Conservation (phyloP, 2,797 vertebrate genomes). For the Garrulus glandarius region DNA sequence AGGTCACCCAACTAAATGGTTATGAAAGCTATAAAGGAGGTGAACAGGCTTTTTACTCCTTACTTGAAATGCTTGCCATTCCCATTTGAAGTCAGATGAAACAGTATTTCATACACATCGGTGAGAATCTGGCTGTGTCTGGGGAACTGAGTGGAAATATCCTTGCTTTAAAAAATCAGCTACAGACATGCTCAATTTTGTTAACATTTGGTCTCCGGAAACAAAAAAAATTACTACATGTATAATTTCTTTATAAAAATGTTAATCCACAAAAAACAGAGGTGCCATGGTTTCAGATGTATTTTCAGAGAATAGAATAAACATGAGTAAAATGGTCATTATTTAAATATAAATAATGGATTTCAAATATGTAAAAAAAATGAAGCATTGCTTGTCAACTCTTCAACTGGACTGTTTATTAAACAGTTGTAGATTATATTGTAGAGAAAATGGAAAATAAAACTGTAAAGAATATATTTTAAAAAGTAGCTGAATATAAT, state of each 20-base stretch:
- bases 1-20: neutral
- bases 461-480: neutral
- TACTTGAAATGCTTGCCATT: neutral
- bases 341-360: neutral
- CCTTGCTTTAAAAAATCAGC: neutral
- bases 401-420: neutral
- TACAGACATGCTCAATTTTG: neutral
- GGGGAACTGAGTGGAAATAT: neutral
- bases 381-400: neutral
- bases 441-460: neutral
- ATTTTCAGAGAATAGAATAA: neutral
- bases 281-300: neutral
- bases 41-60: slow-evolving; percentile 9
- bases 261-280: neutral
- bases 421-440: neutral
- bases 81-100: slow-evolving; percentile 2
- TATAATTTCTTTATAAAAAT: neutral
- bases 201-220: neutral
- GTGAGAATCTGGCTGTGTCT: neutral
- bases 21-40: slow-evolving; percentile 2
- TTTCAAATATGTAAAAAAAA: neutral
- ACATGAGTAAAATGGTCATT: neutral
- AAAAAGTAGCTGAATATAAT: neutral
- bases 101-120: neutral
- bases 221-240: neutral